Percentiles rank a stretch among this genome's conserved stretches.
These are phyloP conservation scores for Drosophila tristis DNA, from an alignment of 1,140 invertebrate species.

Conservation along the genomic window DNA sequence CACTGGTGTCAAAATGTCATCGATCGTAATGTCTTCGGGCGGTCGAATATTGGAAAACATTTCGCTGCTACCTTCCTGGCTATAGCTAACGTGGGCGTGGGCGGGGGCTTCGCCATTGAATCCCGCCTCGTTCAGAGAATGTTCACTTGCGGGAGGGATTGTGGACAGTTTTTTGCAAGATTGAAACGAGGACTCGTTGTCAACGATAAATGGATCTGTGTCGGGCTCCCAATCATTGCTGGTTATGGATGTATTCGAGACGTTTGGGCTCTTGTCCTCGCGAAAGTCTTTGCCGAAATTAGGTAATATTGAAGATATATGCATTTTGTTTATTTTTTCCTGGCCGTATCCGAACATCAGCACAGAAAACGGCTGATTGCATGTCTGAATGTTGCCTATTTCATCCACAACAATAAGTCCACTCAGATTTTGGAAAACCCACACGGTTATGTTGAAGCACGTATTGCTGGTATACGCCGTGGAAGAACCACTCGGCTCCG, in stretches of 20 bases:
- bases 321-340: constrained; percentile 87
- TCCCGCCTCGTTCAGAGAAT: constrained; percentile 3
- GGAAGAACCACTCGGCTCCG: constrained; percentile 15
- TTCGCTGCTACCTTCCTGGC: constrained; percentile 32
- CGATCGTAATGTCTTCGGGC: constrained; percentile 32
- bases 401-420: constrained; percentile 88
- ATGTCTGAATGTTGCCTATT: constrained; percentile 87
- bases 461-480: constrained; percentile 57
- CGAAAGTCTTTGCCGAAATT: constrained; percentile 85
- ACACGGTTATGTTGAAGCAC: constrained; percentile 84
- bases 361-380: constrained; percentile 88
- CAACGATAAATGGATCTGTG: constrained; percentile 51
- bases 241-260: constrained; percentile 85
- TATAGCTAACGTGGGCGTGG: constrained; percentile 13
- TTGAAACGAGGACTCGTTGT: constrained; percentile 45
- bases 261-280: constrained; percentile 84
- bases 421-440: constrained; percentile 88
- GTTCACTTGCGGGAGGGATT: constrained; percentile 10
- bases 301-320: constrained; percentile 85
- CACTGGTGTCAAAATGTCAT: constrained; percentile 55
- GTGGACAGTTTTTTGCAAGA: constrained; percentile 30
- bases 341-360: constrained; percentile 88
- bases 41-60: constrained; percentile 17
- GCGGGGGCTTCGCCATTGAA: constrained; percentile 5
- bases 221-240: constrained; percentile 84